Percentiles rank a stretch among this genome's conserved stretches.
phyloP scores from a whole-genome alignment of 2,113 vertebrate species.

The Pyrgilauda ruficollis region DNA sequence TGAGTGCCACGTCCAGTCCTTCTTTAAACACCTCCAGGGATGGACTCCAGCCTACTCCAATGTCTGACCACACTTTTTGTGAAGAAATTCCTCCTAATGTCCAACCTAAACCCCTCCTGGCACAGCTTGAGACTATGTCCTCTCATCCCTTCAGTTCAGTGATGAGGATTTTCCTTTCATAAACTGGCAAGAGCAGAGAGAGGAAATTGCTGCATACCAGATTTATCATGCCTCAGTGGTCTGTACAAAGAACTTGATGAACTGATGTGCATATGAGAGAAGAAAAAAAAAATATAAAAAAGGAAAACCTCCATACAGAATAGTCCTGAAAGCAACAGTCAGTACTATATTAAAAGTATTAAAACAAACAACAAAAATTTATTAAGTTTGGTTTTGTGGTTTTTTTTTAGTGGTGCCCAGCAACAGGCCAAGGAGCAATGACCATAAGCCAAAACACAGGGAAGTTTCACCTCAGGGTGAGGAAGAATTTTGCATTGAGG shows the following conservation, averaged over 20 bases:
- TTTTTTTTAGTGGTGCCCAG: neutral
- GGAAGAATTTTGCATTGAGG: neutral
- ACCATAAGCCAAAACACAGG: neutral
- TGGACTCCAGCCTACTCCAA: neutral
- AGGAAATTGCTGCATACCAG: neutral
- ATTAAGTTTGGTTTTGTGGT: neutral
- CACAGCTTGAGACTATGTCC: neutral
- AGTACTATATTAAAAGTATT: neutral
- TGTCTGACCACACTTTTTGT: rapidly evolving
- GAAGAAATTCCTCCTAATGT: neutral
- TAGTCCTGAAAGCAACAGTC: neutral
- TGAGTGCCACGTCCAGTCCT: rapidly evolving
- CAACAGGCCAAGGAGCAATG: neutral
- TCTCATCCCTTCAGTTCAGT: neutral
- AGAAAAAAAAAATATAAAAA: neutral
- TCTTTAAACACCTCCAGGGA: neutral
- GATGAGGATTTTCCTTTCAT: neutral
- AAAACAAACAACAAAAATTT: neutral
- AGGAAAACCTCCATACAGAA: rapidly evolving
- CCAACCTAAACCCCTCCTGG: neutral
- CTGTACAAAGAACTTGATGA: neutral
- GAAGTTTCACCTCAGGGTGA: neutral
- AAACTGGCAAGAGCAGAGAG: neutral
- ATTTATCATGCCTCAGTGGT: neutral
- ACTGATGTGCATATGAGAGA: neutral